These are phyloP conservation scores for Ruditapes philippinarum DNA, from an alignment of 1,140 invertebrate genomes.

Conservation along the genomic window DNA sequence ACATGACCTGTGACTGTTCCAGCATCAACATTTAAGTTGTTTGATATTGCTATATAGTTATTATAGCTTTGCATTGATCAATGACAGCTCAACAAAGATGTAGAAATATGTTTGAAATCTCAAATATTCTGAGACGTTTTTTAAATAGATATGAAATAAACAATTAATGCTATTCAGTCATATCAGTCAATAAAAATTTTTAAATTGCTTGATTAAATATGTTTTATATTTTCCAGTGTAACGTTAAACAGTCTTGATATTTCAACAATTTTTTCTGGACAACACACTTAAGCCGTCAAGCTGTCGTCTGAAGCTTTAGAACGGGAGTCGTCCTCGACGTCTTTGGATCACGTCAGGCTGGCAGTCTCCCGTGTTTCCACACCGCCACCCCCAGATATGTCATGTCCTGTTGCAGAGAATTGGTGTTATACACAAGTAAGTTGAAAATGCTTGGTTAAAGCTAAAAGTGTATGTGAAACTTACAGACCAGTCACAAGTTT, in stretches of 20 bases:
- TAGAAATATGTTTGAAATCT: too few species aligned
- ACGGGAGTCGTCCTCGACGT: conserved; percentile 79
- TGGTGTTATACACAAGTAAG: conserved; percentile 87
- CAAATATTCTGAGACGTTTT: too few species aligned
- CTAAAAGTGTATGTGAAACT: too few species aligned
- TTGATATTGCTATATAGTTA: too few species aligned
- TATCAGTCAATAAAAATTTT: not conserved
- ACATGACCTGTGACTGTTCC: too few species aligned
- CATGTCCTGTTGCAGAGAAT: conserved; percentile 87
- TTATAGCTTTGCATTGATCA: too few species aligned
- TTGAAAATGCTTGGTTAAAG: too few species aligned
- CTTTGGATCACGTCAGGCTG: conserved; percentile 82
- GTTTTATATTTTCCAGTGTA: not conserved
- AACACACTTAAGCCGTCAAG: conserved; percentile 64
- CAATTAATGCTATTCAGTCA: not conserved
- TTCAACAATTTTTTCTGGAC: not conserved
- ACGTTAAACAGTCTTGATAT: not conserved
- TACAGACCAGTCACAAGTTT: too few species aligned
- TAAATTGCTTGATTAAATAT: not conserved
- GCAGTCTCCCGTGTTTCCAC: conserved; percentile 83
- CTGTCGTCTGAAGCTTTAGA: conserved; percentile 76
- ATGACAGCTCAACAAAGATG: too few species aligned
- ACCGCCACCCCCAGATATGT: conserved; percentile 85
- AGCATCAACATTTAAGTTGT: too few species aligned
- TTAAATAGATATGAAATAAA: not conserved